phyloP scores from a whole-genome alignment of 2,113 vertebrate genomes.

The Cyanoramphus novaezelandiae region DNA sequence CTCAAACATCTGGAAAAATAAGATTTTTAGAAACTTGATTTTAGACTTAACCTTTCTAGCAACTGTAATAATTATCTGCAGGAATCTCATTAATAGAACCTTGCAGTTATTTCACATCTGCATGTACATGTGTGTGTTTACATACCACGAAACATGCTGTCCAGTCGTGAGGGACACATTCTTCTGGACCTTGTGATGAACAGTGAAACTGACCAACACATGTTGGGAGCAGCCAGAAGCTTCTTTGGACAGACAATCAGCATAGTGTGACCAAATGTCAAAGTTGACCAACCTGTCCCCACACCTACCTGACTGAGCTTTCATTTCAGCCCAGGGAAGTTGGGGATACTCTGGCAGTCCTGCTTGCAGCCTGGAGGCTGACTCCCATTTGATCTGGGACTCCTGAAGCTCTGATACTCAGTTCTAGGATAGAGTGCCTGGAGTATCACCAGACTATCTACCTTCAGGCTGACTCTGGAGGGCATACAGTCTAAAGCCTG shows the following conservation, averaged over 20 bases:
- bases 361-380: not conserved
- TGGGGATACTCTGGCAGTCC: not conserved
- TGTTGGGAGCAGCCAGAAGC: not conserved
- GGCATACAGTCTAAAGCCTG: not conserved
- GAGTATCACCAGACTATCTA: not conserved
- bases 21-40: not conserved
- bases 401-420: not conserved
- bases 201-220: not conserved
- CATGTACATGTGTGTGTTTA: not conserved
- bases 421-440: not conserved
- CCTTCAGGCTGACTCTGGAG: not conserved
- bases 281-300: not conserved
- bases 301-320: not conserved
- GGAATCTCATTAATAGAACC: not conserved
- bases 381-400: rapidly evolving
- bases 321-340: not conserved
- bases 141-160: rapidly evolving
- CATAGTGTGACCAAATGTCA: not conserved
- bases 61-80: not conserved
- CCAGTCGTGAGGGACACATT: not conserved
- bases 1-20: not conserved
- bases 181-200: not conserved
- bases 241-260: not conserved
- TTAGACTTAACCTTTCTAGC: not conserved
- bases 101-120: not conserved